These are phyloP conservation scores for Sarcophaga variegata DNA, from an alignment of 2,888 invertebrate species.

Conservation along the genomic window DNA sequence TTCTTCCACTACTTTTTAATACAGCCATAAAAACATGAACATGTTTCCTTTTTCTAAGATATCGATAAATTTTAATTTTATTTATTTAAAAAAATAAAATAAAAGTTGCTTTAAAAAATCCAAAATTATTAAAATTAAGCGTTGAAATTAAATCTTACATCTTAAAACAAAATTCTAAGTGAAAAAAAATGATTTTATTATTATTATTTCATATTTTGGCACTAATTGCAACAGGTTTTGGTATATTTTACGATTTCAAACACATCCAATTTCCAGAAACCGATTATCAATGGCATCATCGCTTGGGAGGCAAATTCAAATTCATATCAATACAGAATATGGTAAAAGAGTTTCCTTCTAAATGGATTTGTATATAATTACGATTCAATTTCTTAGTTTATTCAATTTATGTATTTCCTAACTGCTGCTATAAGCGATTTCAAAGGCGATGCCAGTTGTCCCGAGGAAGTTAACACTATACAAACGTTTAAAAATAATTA, in stretches of 20 bases:
- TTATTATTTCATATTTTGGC: constrained; percentile 21
- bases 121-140: background rate
- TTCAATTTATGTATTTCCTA: constrained; percentile 15
- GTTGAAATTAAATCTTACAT: background rate
- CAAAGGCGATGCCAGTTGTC: background rate
- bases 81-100: background rate
- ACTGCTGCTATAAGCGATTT: background rate
- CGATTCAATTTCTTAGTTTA: background rate
- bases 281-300: constrained; percentile 77
- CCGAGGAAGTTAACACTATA: background rate
- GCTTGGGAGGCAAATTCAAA: constrained; percentile 89
- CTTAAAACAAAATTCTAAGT: background rate
- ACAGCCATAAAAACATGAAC: no score
- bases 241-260: constrained; percentile 19
- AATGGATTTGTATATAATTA: background rate
- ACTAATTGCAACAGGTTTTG: background rate
- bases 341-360: constrained; percentile 82
- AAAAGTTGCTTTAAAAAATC: background rate
- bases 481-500: constrained; percentile 84
- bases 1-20: no score
- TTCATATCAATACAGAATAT: constrained; percentile 91
- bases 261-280: constrained; percentile 49
- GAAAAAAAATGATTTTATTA: constrained; percentile 17
- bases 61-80: background rate
- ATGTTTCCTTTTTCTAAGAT: background rate